Base-by-base conservation (phyloP, 1,140 invertebrate genomes). In the Trachymyrmex cornetzi region DNA sequence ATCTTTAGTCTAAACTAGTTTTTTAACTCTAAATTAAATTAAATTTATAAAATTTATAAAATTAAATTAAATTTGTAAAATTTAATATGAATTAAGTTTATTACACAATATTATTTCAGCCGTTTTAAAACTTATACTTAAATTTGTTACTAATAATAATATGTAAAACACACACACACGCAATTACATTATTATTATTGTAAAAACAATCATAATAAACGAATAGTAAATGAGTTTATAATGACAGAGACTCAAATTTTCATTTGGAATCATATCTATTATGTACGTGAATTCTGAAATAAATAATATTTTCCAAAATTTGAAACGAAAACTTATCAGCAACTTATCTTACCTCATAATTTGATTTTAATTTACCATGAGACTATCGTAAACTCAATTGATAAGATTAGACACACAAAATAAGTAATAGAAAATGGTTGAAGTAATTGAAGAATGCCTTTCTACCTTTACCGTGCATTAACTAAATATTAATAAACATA, bases 401-500 rank as follows among this genome's bases (percentile, higher is more conserved):
- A 91, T 91, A 92, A 92, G 81, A 92, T 88, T 90, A 53, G 81
- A 34, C 7, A 53, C 77, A 77, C 61, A 44, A 85, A 82, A 67
- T 82, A 57, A 64, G 61, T 61, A 72, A 86, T 71, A 72, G 74
- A 88, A 88, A 80, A 86, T 27, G 2, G 14, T 19, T n/a, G n/a
- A n/a, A n/a, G n/a, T n/a, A n/a, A 67, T 22, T 59, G 34, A 82
- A 85, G 34, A 87, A 75, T 77, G 84, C 59, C 75, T 86, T 85
- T 67, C n/a, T 6, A 88, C 61, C 0, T 38, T 48, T 87, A 87
- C 63, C 86, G 92, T 94, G 94, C 94, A 94, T 94, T 91, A 94
- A 92, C 88, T 50, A 48, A 55, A 71, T 19, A 9, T 27, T 38
- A 44, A 80, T 1, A 79, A 44, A 24, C 3, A 61, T 30, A 66